Conservation (phyloP, 2,888 invertebrate species). For the Marronus borbonicus region DNA sequence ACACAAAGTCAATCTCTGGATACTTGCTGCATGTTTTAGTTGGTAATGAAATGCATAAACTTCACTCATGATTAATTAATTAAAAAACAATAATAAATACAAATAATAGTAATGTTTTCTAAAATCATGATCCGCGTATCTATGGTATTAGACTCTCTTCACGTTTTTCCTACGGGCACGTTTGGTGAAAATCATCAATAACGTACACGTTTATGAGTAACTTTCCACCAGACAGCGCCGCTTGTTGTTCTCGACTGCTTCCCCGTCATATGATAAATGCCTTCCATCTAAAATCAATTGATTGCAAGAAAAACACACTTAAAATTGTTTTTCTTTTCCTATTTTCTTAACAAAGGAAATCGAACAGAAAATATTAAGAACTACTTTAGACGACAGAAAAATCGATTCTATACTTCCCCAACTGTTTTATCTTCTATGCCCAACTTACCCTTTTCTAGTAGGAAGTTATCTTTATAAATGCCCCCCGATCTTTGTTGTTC, state of each 20-base stretch:
- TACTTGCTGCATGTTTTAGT: too few relatives aligned
- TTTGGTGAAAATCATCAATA: conserved; percentile 27
- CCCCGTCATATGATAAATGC: conserved; percentile 34
- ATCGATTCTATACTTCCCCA: neutral
- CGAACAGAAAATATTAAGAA: conserved; percentile 44
- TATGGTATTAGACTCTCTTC: too few relatives aligned
- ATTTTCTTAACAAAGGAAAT: conserved; percentile 32
- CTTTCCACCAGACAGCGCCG: conserved; percentile 22
- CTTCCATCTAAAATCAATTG: conserved; percentile 41
- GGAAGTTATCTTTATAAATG: conserved; percentile 1
- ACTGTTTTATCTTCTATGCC: neutral
- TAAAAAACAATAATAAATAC: too few relatives aligned
- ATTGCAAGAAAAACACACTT: conserved; percentile 45
- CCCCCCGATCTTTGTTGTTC: too few relatives aligned
- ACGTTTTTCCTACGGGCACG: neutral
- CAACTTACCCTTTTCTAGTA: neutral
- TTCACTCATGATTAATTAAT: too few relatives aligned
- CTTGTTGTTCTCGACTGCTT: conserved; percentile 6
- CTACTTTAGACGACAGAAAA: conserved; percentile 37
- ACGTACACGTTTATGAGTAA: conserved; percentile 11
- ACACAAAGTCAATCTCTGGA: too few relatives aligned
- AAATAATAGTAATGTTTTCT: too few relatives aligned
- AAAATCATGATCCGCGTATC: too few relatives aligned
- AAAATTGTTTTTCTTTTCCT: conserved; percentile 41
- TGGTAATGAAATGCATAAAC: too few relatives aligned